phyloP scores from a whole-genome alignment of 1,140 invertebrate species.

The Venustaconcha ellipsiformis region DNA sequence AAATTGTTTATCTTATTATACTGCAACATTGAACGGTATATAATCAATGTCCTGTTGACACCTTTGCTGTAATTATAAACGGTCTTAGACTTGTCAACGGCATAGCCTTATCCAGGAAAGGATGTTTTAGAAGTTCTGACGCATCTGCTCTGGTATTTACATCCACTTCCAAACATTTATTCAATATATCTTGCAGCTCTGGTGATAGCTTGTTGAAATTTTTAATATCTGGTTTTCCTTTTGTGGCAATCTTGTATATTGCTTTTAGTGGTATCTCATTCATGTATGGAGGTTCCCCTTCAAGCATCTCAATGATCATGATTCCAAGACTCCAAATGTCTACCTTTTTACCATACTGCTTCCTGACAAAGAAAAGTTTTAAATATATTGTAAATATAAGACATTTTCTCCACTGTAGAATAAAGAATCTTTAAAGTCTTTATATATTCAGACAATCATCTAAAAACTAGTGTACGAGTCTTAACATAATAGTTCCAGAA shows the following conservation, averaged over 20 bases:
- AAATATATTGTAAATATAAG: not conserved
- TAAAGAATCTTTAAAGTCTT: not conserved
- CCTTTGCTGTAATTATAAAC: no score
- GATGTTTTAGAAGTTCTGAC: conserved; percentile 91
- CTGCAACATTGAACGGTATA: no score
- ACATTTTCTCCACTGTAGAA: not conserved
- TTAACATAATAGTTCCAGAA: not conserved
- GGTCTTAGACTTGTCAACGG: no score
- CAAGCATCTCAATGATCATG: conserved; percentile 70
- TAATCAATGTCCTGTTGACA: no score
- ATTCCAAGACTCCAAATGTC: conserved; percentile 70
- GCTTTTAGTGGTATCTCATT: conserved; percentile 68
- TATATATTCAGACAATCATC: not conserved
- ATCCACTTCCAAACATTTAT: conserved; percentile 96
- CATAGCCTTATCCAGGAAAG: conserved; percentile 85
- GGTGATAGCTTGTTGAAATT: conserved; percentile 94
- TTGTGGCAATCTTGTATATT: conserved; percentile 83
- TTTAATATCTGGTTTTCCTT: conserved; percentile 74
- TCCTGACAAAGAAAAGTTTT: conserved; percentile 60
- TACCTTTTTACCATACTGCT: conserved; percentile 68
- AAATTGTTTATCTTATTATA: no score
- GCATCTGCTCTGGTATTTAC: conserved; percentile 90
- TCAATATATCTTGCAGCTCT: conserved; percentile 96
- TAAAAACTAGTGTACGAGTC: no score
- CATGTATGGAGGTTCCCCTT: conserved; percentile 69